These are phyloP conservation scores for Lymantria monacha DNA, from an alignment of 2,888 invertebrate genomes.

Conservation along the genomic window DNA sequence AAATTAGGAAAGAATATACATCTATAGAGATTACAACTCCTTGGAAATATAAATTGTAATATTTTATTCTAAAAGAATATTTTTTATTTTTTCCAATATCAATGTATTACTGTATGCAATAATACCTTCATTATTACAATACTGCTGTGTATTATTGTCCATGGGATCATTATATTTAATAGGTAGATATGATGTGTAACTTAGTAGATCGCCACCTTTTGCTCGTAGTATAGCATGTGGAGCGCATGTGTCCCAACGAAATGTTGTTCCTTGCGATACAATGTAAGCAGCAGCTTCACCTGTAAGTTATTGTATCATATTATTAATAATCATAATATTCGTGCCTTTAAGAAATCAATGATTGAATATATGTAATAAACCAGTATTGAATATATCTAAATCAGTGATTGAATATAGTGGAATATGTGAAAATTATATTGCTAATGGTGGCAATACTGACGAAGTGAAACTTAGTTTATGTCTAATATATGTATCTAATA, in stretches of 20 bases:
- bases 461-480: no score
- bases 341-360: no score
- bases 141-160: slow-evolving; percentile 49
- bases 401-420: no score
- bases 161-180: slow-evolving; percentile 59
- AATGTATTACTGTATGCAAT: slow-evolving; percentile 53
- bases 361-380: no score
- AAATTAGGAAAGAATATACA: no score
- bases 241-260: slow-evolving; percentile 95
- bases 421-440: no score
- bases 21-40: no score
- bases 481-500: no score
- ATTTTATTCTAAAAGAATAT: slow-evolving; percentile 23
- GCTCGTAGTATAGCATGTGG: slow-evolving; percentile 92
- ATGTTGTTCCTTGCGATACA: slow-evolving; percentile 90
- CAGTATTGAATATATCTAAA: no score
- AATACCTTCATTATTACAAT: slow-evolving; percentile 64
- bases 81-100: slow-evolving; percentile 46
- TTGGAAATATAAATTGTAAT: no score
- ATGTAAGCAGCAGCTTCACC: slow-evolving; percentile 85
- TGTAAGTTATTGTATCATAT: slow-evolving; percentile 25
- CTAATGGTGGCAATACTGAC: no score
- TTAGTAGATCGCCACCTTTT: slow-evolving; percentile 87
- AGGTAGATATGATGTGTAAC: slow-evolving; percentile 43
- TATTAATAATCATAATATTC: not conserved